phyloP scores from a whole-genome alignment of 2,113 vertebrate genomes.

The Bungarus multicinctus region DNA sequence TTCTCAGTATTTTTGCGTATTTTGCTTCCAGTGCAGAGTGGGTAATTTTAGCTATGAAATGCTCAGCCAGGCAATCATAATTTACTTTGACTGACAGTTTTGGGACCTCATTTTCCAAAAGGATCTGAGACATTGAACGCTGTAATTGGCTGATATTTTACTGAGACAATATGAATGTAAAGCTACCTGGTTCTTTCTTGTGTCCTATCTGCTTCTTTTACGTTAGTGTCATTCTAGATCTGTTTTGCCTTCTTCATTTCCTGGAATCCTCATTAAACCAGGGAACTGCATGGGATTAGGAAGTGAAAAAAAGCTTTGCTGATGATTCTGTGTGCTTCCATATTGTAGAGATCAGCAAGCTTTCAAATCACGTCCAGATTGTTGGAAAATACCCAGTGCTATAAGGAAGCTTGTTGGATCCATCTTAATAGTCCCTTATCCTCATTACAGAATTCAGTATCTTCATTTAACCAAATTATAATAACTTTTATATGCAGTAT shows the following conservation, averaged over 20 bases:
- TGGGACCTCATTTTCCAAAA: neutral
- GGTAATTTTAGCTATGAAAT: neutral
- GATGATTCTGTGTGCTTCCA: neutral
- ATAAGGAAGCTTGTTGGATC: neutral
- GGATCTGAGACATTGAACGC: neutral
- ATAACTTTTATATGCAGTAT: neutral
- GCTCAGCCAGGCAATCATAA: neutral
- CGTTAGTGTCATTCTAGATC: neutral
- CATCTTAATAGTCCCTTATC: neutral
- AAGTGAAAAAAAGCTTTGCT: neutral
- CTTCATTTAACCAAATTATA: neutral
- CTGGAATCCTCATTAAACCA: neutral
- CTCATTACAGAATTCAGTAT: neutral
- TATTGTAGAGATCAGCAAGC: neutral
- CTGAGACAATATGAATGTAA: neutral
- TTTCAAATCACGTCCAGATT: neutral
- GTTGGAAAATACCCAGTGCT: neutral
- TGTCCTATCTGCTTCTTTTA: neutral
- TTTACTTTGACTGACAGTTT: neutral
- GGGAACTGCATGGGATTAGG: neutral
- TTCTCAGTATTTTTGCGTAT: neutral
- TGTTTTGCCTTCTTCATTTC: neutral
- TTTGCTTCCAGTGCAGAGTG: neutral
- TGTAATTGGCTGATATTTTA: neutral
- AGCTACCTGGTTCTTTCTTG: neutral